Percentiles rank a stretch among this genome's conserved stretches.
These are phyloP conservation scores for Patella ulyssiponensis DNA, from an alignment of 2,888 invertebrate genomes.

Conservation along the genomic window DNA sequence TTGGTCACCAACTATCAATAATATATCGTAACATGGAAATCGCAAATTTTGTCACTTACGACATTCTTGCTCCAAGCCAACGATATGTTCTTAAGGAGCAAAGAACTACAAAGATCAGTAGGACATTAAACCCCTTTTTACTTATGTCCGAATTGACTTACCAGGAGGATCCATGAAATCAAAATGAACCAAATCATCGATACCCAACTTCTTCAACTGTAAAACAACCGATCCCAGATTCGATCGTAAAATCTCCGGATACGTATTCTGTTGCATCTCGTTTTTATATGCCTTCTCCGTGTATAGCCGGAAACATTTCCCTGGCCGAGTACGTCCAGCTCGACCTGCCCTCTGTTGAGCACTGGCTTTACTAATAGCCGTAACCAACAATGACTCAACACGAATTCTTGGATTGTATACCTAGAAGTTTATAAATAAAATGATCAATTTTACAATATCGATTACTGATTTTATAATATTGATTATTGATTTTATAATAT, in stretches of 20 bases:
- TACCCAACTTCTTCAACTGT: constrained; percentile 97
- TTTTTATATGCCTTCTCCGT: constrained; percentile 87
- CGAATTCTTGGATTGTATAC: constrained; percentile 90
- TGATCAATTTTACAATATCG: neutral
- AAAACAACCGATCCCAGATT: constrained; percentile 97
- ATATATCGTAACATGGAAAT: too few relatives aligned
- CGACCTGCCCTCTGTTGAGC: constrained; percentile 98
- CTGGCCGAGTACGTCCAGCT: constrained; percentile 97
- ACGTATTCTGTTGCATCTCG: constrained; percentile 99
- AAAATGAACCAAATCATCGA: constrained; percentile 99
- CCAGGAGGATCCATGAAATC: constrained; percentile 99
- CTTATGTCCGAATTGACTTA: constrained; percentile 50
- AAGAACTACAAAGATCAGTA: too few relatives aligned
- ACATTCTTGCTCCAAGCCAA: too few relatives aligned
- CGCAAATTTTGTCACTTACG: too few relatives aligned
- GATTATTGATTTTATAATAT: neutral
- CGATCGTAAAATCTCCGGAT: constrained; percentile 93
- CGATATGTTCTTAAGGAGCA: too few relatives aligned
- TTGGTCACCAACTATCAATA: too few relatives aligned
- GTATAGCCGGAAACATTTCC: constrained; percentile 92
- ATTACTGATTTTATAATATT: neutral
- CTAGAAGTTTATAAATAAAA: constrained; percentile 61
- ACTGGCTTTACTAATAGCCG: constrained; percentile 98
- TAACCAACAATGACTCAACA: constrained; percentile 97
- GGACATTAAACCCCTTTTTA: too few relatives aligned